These are phyloP conservation scores for Tachina fera DNA, from an alignment of 2,888 invertebrate species.

Conservation along the genomic window DNA sequence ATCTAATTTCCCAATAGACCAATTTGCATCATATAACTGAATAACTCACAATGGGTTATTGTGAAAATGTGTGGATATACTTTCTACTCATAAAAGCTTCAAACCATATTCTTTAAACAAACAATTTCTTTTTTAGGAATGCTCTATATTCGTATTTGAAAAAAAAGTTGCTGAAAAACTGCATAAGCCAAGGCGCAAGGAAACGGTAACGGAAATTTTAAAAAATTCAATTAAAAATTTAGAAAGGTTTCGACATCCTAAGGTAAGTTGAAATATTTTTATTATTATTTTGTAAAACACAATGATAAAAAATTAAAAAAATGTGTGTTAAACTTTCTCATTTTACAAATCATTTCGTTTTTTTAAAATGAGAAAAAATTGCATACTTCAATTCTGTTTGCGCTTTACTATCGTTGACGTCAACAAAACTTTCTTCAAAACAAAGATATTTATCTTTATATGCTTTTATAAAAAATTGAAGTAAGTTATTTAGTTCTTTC, in stretches of 20 bases:
- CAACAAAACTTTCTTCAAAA: no score
- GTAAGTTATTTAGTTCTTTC: no score
- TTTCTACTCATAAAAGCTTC: not conserved
- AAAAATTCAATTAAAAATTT: slow-evolving; percentile 90
- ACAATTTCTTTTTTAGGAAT: slow-evolving; percentile 87
- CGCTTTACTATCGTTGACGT: no score
- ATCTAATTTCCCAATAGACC: not conserved
- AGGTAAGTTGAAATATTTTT: slow-evolving; percentile 80
- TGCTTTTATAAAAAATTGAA: no score
- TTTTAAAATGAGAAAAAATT: no score
- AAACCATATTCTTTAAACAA: not conserved
- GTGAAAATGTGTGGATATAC: no score
- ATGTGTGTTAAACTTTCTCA: no score
- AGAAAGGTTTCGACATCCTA: slow-evolving; percentile 93
- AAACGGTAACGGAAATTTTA: slow-evolving; percentile 94
- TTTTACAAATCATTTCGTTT: no score
- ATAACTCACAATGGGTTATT: not conserved
- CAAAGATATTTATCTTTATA: no score
- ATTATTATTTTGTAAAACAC: not conserved
- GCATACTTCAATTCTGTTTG: no score
- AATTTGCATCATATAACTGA: not conserved
- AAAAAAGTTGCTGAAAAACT: slow-evolving; percentile 96
- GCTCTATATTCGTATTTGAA: slow-evolving; percentile 96
- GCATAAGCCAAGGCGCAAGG: slow-evolving; percentile 95
- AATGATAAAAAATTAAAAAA: not conserved